Evolutionary conservation across 2,888 invertebrate species (phyloP).

Genomic region (Junonia oenone): DNA sequence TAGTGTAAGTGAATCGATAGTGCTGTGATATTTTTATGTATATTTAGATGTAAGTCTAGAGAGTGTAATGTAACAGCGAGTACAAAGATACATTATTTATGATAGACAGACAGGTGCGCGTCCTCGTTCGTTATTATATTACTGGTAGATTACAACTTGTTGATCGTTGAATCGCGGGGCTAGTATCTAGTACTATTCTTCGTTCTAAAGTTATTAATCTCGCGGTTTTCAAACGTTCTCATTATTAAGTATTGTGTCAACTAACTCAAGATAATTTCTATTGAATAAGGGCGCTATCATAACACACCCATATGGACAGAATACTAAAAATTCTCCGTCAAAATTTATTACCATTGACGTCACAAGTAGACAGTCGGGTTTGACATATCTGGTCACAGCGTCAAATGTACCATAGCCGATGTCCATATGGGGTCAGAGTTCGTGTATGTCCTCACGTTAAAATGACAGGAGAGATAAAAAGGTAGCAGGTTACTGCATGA

Average conservation of each 20-base stretch:
- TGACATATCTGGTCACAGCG: not conserved
- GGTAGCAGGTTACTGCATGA: constrained; percentile 21
- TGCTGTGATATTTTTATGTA: constrained; percentile 80
- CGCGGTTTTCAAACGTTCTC: not conserved
- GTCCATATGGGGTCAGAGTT: constrained; percentile 24
- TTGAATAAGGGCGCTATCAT: constrained; percentile 17
- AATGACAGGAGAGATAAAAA: constrained; percentile 21
- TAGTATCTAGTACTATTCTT: not conserved
- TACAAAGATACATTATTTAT: constrained; percentile 65
- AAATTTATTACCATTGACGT: not conserved
- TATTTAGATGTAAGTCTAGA: constrained; percentile 67
- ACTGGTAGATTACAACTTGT: not conserved
- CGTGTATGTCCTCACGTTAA: constrained; percentile 16
- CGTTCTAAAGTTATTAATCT: not conserved
- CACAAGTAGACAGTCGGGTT: not conserved
- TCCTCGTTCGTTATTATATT: constrained; percentile 4
- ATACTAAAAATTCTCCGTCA: not conserved
- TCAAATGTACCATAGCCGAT: not conserved
- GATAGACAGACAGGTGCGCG: constrained; percentile 26
- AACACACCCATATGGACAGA: constrained; percentile 27
- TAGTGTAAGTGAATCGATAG: constrained; percentile 78
- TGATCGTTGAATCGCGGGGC: not conserved
- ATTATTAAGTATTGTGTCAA: not conserved
- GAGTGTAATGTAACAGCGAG: constrained; percentile 62
- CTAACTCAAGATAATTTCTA: not conserved